phyloP scores from a whole-genome alignment of 2,888 invertebrate genomes.

The Parnassius glacialis region DNA sequence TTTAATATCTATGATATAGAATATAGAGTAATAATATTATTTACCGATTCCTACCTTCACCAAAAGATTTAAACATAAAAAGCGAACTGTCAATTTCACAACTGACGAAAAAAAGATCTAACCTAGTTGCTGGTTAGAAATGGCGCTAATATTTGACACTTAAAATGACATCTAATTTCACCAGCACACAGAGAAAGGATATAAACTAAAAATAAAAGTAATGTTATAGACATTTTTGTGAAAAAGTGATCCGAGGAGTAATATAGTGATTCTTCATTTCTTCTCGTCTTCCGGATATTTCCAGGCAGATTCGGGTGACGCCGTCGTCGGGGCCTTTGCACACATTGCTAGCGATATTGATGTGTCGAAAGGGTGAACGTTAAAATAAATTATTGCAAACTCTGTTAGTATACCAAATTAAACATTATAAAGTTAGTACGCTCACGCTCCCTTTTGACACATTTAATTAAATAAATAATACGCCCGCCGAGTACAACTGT shows the following conservation, averaged over 20 bases:
- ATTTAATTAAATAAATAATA: constrained; percentile 31
- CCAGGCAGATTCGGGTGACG: constrained; percentile 72
- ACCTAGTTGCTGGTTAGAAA: constrained; percentile 6
- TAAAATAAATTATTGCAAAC: not conserved
- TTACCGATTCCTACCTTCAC: constrained; percentile 58
- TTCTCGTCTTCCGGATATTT: constrained; percentile 42
- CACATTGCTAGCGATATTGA: constrained; percentile 75
- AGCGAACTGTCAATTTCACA: constrained; percentile 25
- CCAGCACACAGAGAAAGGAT: not conserved
- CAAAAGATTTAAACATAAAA: constrained; percentile 39
- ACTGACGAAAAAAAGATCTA: constrained; percentile 10
- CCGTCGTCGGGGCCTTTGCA: constrained; percentile 68
- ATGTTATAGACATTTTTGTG: not conserved
- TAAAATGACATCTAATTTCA: constrained; percentile 9
- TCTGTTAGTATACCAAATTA: not conserved
- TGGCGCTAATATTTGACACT: constrained; percentile 4
- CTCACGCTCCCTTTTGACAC: constrained; percentile 13
- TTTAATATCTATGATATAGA: constrained; percentile 27
- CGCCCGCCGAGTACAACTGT: constrained; percentile 36
- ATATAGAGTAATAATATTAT: constrained; percentile 25
- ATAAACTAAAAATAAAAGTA: not conserved
- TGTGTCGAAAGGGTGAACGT: constrained; percentile 56
- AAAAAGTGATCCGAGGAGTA: not conserved
- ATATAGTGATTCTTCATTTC: constrained; percentile 11
- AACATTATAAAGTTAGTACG: not conserved